phyloP scores from a whole-genome alignment of 2,797 vertebrate genomes.

The Bovichtus variegatus region DNA sequence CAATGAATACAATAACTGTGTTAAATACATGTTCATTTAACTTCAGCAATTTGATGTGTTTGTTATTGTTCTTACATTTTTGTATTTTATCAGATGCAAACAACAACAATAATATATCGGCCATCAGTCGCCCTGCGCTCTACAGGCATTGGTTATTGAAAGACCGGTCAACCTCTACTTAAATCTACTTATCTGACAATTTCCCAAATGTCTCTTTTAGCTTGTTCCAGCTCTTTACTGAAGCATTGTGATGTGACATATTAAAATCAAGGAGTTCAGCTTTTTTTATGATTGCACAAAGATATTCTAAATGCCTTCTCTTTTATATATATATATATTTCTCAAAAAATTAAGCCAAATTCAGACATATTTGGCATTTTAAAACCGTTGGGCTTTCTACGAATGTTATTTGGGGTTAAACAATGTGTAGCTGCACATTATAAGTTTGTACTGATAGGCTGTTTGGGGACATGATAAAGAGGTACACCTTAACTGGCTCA shows the following conservation, averaged over 20 bases:
- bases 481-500: conserved; percentile 1
- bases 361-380: not conserved
- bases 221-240: not conserved
- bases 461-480: not conserved
- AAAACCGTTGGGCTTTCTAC: not conserved
- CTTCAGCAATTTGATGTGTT: no score
- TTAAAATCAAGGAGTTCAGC: not conserved
- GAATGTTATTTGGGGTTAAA: not conserved
- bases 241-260: not conserved
- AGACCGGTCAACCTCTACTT: no score
- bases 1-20: no score
- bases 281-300: not conserved
- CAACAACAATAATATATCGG: no score
- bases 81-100: no score
- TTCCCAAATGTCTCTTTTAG: not conserved
- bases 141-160: no score
- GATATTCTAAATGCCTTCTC: not conserved
- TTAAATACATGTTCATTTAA: no score
- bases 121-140: no score
- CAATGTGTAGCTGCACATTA: not conserved
- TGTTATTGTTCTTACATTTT: no score
- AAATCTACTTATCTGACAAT: not conserved
- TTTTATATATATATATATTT: no score
- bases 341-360: no score
- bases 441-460: not conserved